Evolutionary conservation across 2,888 invertebrate genomes (phyloP).

Genomic region (Globia sparganii): DNA sequence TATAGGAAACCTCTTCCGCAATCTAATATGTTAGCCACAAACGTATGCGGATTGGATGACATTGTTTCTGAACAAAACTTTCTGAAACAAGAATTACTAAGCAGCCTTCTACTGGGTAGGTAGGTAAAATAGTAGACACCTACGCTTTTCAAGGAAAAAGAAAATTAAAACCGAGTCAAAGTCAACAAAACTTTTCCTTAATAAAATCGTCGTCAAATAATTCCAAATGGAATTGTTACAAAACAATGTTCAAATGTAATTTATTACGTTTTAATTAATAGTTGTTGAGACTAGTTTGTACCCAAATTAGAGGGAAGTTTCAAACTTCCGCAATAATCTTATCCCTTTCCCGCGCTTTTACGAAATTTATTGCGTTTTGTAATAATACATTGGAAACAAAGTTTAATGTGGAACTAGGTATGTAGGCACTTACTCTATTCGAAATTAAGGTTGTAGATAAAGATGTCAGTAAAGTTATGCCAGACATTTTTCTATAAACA

Average conservation of each 20-base stretch:
- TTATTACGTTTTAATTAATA: slow-evolving; percentile 63
- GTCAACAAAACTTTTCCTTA: slow-evolving; percentile 54
- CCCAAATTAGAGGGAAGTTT: slow-evolving; percentile 58
- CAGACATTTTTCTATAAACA: slow-evolving; percentile 38
- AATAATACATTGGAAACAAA: slow-evolving; percentile 27
- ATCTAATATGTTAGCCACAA: slow-evolving; percentile 54
- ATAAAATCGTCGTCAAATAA: slow-evolving; percentile 52
- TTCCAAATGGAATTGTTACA: slow-evolving; percentile 36
- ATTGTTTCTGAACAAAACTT: slow-evolving; percentile 13
- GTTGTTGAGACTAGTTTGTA: slow-evolving; percentile 51
- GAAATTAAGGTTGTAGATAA: slow-evolving; percentile 8
- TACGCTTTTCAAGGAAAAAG: slow-evolving; percentile 20
- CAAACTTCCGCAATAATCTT: slow-evolving; percentile 69
- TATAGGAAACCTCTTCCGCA: slow-evolving; percentile 55
- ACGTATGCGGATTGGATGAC: slow-evolving; percentile 43
- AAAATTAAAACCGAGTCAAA: slow-evolving; percentile 37
- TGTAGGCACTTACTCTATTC: slow-evolving; percentile 10
- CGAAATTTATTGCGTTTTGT: slow-evolving; percentile 41
- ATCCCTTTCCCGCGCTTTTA: slow-evolving; percentile 70
- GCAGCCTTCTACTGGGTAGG: neutral
- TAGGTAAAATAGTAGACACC: neutral
- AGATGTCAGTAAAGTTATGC: slow-evolving; percentile 13
- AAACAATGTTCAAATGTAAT: slow-evolving; percentile 46
- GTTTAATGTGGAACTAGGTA: slow-evolving; percentile 14
- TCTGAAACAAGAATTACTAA: neutral